These are phyloP conservation scores for Agapornis roseicollis DNA, from an alignment of 2,113 vertebrate genomes.

Conservation along the genomic window DNA sequence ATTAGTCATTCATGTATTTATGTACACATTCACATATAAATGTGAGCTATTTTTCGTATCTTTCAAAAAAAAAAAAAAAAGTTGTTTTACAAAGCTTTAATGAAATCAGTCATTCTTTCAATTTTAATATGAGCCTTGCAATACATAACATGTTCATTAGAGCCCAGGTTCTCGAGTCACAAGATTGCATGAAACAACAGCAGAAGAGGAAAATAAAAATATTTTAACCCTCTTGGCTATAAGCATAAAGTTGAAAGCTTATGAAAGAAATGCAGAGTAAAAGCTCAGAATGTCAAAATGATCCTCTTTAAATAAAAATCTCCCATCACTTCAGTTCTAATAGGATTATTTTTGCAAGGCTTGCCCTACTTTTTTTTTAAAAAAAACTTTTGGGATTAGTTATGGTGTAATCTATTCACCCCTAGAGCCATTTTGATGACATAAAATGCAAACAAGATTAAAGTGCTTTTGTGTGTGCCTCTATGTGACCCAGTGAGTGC, in stretches of 20 bases:
- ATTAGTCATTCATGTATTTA: background rate
- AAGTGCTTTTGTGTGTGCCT: background rate
- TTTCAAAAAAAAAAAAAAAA: background rate
- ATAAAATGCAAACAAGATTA: background rate
- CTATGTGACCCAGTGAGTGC: background rate
- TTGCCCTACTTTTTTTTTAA: background rate
- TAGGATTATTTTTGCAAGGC: slow-evolving; percentile 25
- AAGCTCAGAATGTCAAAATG: slow-evolving; percentile 24
- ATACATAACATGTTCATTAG: background rate
- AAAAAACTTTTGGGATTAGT: background rate
- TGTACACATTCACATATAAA: background rate
- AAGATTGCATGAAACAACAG: background rate
- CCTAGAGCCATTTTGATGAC: background rate
- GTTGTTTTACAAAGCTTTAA: background rate
- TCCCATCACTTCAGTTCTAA: slow-evolving; percentile 17
- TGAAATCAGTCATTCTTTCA: background rate
- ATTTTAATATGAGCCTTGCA: background rate
- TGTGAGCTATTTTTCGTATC: background rate
- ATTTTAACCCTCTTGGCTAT: background rate
- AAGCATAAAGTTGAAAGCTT: background rate
- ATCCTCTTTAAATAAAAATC: slow-evolving; percentile 37
- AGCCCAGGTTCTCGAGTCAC: background rate
- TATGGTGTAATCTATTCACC: background rate
- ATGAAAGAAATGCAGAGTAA: slow-evolving; percentile 5
- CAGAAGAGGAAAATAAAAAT: background rate